These are phyloP conservation scores for Acronicta leporina DNA, from an alignment of 2,888 invertebrate species.

Conservation along the genomic window DNA sequence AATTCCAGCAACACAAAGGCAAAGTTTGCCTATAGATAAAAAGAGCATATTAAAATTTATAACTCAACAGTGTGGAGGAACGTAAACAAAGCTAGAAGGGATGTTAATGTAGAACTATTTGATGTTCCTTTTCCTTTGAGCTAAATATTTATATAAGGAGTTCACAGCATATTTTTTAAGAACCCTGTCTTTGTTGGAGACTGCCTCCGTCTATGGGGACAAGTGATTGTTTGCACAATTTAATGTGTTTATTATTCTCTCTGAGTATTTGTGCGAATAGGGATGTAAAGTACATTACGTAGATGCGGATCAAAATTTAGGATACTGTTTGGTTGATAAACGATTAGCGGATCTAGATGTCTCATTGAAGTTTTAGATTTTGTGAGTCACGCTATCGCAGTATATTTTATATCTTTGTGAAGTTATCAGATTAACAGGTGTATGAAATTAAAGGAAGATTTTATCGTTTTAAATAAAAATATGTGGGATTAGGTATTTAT, in stretches of 20 bases:
- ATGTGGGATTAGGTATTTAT: too few species aligned
- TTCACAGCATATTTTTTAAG: conserved; percentile 67
- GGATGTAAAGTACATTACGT: conserved; percentile 61
- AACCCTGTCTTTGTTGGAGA: conserved; percentile 57
- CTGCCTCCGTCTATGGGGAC: conserved; percentile 41
- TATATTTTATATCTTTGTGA: too few species aligned
- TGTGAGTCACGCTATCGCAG: too few species aligned
- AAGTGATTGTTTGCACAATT: conserved; percentile 72
- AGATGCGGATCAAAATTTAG: conserved; percentile 30
- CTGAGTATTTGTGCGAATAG: conserved; percentile 64
- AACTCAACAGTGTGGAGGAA: conserved; percentile 66
- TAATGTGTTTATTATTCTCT: conserved; percentile 71
- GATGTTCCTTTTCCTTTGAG: conserved; percentile 73
- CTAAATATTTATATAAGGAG: conserved; percentile 72
- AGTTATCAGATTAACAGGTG: too few species aligned
- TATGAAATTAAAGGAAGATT: too few species aligned
- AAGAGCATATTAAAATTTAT: conserved; percentile 77
- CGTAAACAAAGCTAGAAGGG: conserved; percentile 60
- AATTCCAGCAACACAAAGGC: conserved; percentile 31
- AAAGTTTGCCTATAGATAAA: conserved; percentile 67
- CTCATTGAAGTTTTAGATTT: too few species aligned
- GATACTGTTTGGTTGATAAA: not conserved
- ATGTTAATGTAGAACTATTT: conserved; percentile 82
- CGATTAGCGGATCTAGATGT: not conserved
- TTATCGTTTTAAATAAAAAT: too few species aligned